These are phyloP conservation scores for Tympanuchus pallidicinctus DNA, from an alignment of 2,113 vertebrate species.

Conservation along the genomic window DNA sequence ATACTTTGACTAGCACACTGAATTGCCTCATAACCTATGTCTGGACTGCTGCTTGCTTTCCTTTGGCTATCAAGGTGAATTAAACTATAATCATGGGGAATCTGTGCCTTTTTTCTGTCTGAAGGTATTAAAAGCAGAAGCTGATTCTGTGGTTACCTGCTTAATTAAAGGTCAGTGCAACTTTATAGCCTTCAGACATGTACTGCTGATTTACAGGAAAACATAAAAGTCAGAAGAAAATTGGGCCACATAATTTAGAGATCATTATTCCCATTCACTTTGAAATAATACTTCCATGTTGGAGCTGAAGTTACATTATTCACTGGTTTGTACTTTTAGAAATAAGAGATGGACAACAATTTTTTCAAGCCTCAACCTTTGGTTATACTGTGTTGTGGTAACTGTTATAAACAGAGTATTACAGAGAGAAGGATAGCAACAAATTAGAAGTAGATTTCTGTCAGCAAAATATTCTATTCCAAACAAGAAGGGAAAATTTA, in stretches of 20 bases:
- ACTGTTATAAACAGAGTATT: constrained; percentile 49
- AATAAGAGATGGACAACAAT: not conserved
- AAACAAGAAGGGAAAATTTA: not conserved
- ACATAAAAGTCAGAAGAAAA: constrained; percentile 44
- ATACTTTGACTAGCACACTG: rapidly evolving
- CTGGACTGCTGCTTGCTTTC: not conserved
- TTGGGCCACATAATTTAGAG: constrained; percentile 32
- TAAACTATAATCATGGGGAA: not conserved
- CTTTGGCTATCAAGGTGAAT: not conserved
- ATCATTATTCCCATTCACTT: constrained; percentile 36
- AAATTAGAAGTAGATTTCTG: constrained; percentile 6
- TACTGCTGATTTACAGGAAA: constrained; percentile 47
- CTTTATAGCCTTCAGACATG: constrained; percentile 26
- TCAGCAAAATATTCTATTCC: not conserved
- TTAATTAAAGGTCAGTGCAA: constrained; percentile 51
- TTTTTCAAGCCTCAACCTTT: constrained; percentile 42
- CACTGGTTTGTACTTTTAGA: constrained; percentile 23
- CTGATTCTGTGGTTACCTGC: constrained; percentile 4
- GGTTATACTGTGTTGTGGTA: constrained; percentile 56
- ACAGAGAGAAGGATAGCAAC: constrained; percentile 4
- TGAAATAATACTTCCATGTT: constrained; percentile 24
- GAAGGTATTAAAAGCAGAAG: not conserved
- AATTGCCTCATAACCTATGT: not conserved
- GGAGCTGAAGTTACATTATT: not conserved
- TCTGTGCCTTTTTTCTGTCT: not conserved